Evolutionary conservation across 2,888 invertebrate species (phyloP).

Genomic region (Smittia sp.): DNA sequence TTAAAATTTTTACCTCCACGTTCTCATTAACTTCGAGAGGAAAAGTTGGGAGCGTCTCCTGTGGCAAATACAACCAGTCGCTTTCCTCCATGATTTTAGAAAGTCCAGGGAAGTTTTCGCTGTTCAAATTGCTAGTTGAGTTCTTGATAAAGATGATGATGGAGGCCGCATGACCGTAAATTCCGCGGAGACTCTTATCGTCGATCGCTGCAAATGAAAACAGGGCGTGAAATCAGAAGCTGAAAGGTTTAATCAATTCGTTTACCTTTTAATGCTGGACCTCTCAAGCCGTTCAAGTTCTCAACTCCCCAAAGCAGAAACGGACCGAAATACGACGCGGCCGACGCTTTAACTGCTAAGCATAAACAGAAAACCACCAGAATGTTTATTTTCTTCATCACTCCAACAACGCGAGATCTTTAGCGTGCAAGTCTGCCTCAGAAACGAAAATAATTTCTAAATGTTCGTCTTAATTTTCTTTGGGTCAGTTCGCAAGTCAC

Average conservation of each 20-base stretch:
- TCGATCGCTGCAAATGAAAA: constrained; percentile 47
- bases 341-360: neutral
- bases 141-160: constrained; percentile 62
- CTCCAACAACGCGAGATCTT: no score
- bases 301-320: constrained; percentile 62
- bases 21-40: constrained; percentile 62
- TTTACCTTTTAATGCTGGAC: constrained; percentile 56
- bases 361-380: neutral
- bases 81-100: constrained; percentile 58
- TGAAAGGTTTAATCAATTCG: neutral
- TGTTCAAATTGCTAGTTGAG: constrained; percentile 57
- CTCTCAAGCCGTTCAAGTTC: constrained; percentile 54
- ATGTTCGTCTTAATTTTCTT: no score
- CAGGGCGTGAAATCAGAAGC: neutral
- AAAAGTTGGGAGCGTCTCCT: constrained; percentile 59
- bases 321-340: constrained; percentile 56
- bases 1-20: constrained; percentile 55
- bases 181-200: constrained; percentile 58
- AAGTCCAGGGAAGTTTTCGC: constrained; percentile 58
- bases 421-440: no score
- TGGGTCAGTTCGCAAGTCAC: no score
- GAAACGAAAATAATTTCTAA: no score
- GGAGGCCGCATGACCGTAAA: constrained; percentile 59
- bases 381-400: neutral
- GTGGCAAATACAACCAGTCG: constrained; percentile 58